Evolutionary conservation across 2,113 vertebrate species (phyloP), one percentile per base, ranked within the genome.

Genomic region (Piaya cayana): DNA sequence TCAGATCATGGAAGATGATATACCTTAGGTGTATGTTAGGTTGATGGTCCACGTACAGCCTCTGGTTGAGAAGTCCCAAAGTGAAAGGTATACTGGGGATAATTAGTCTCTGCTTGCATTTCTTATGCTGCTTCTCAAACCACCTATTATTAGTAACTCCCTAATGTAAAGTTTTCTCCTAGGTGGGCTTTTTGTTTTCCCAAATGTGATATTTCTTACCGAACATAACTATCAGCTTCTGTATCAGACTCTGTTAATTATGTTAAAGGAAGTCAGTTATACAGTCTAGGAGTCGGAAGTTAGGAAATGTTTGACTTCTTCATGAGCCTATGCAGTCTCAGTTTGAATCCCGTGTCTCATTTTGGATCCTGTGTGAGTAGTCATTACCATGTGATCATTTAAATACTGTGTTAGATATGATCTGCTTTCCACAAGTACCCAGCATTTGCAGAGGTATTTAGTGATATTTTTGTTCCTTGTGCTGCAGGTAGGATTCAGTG

Each of bases 41-140:
- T n/a, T 60, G 68, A 8, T 43, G 29, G 50, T 86, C 56, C 23
- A 6, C 0, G 0, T 67, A 18, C 12, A 67, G 50, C 64, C 26
- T 74, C 42, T 81, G 55, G 25, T 74, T 81, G 34, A 23, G 27
- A 93, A 36, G 62, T 71, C 6, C 2, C 3, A 2, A 67, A 69
- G 47, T 58, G 7, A n/a, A 70, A 71, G 26, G 10, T 52, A 10
- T 58, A 42, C 22, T 75, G 64, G 65, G 59, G 47, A 50, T 91
- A 75, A 86, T 83, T 81, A 39, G 17, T 83, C 8, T 74, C 4
- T 67, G 25, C 32, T 70, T 74, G 47, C 17, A 37, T 77, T 70
- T 94, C 36, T 83, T 62, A 32, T 25, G 42, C 21, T 27, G 18
- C 83, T 91, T 91, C 60, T 47, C 42, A 4, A 78, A 78, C 65